Evolutionary conservation across 1,140 invertebrate species (phyloP).

Genomic region (Scylla paramamosain): DNA sequence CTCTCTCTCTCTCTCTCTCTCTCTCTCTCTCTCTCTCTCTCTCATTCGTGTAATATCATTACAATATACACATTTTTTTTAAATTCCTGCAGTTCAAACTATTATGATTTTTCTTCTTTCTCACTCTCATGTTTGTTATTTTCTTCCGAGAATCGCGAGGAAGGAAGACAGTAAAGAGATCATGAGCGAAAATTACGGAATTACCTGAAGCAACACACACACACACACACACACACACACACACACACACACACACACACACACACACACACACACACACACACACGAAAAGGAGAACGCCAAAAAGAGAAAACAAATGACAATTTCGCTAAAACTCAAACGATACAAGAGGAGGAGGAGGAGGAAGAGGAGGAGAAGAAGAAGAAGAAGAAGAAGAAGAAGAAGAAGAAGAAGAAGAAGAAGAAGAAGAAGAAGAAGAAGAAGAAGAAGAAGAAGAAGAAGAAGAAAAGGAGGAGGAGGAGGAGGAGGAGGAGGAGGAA

Average conservation of each 20-base stretch:
- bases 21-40: too few relatives aligned
- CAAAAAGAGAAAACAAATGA: background rate
- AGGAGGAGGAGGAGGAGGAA: background rate
- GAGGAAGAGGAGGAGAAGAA: background rate
- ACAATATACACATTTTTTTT: too few relatives aligned
- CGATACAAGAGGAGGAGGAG: background rate
- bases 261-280: conserved; percentile 12
- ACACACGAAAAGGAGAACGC: background rate
- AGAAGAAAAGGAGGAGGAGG: background rate
- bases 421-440: background rate
- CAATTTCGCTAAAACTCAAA: background rate
- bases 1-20: too few relatives aligned
- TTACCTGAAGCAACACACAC: background rate
- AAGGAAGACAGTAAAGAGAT: background rate
- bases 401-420: too few relatives aligned
- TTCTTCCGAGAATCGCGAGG: background rate
- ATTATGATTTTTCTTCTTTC: background rate
- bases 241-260: background rate
- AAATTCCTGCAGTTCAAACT: too few relatives aligned
- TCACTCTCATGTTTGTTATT: background rate
- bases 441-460: background rate
- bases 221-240: background rate
- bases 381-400: too few relatives aligned
- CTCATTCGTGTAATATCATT: too few relatives aligned
- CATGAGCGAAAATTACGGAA: background rate